These are phyloP conservation scores for Miichthys miiuy DNA, from an alignment of 2,797 vertebrate species.

Conservation along the genomic window DNA sequence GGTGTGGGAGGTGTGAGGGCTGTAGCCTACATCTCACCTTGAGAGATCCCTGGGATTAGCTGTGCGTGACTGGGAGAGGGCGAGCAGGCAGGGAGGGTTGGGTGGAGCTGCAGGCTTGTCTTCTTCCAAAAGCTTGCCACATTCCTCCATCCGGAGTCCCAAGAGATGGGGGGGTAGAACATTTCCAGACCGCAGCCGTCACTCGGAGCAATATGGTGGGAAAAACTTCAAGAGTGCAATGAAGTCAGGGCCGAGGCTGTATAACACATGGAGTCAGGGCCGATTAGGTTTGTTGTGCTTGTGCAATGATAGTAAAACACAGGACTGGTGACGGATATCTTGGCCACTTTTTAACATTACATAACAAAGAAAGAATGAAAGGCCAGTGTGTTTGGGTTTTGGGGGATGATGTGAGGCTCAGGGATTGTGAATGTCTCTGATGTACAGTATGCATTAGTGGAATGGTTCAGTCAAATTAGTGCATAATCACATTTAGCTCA, in stretches of 20 bases:
- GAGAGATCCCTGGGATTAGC: slow-evolving; percentile 67
- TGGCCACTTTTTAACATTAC: slow-evolving; percentile 16
- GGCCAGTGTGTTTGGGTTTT: background rate
- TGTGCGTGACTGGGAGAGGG: slow-evolving; percentile 70
- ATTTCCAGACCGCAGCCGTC: slow-evolving; percentile 76
- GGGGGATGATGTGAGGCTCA: background rate
- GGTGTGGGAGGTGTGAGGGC: slow-evolving; percentile 34
- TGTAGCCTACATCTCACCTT: slow-evolving; percentile 54
- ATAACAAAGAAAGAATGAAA: slow-evolving; percentile 26
- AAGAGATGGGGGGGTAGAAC: slow-evolving; percentile 67
- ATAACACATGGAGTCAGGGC: slow-evolving; percentile 58
- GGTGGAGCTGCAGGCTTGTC: slow-evolving; percentile 54
- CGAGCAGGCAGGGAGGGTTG: slow-evolving; percentile 30
- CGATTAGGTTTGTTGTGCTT: slow-evolving; percentile 52
- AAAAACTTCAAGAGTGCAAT: slow-evolving; percentile 66
- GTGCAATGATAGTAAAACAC: slow-evolving; percentile 38
- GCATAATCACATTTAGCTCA: background rate
- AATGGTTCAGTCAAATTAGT: slow-evolving; percentile 9
- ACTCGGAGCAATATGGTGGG: slow-evolving; percentile 73
- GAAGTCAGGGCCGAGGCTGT: slow-evolving; percentile 57
- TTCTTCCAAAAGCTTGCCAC: slow-evolving; percentile 65
- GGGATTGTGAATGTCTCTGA: background rate
- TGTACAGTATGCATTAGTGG: background rate
- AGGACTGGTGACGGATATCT: slow-evolving; percentile 30
- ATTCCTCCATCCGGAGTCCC: slow-evolving; percentile 78